phyloP scores from a whole-genome alignment of 2,888 invertebrate species.

The Biston betularia region DNA sequence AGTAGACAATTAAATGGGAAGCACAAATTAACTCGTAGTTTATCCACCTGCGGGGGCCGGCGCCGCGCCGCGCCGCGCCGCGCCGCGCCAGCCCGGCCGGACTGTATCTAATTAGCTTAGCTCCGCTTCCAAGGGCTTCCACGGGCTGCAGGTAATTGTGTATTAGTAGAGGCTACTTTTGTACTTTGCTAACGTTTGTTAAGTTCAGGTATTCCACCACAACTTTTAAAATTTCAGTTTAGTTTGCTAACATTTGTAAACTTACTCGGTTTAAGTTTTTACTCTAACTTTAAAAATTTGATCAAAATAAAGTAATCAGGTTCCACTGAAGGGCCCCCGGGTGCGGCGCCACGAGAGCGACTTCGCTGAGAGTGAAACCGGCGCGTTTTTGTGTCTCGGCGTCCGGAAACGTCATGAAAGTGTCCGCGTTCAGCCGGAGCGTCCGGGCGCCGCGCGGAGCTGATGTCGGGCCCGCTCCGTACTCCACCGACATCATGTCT shows the following conservation, averaged over 20 bases:
- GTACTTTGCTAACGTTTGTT: too few relatives aligned
- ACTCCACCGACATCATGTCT: slow-evolving; percentile 37
- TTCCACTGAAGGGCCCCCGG: neutral
- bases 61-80: neutral
- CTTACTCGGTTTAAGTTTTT: too few relatives aligned
- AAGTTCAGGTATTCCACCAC: too few relatives aligned
- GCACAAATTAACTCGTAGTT: slow-evolving; percentile 1
- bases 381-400: slow-evolving; percentile 17
- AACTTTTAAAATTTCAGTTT: too few relatives aligned
- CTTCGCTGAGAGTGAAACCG: slow-evolving; percentile 12
- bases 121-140: slow-evolving; percentile 23
- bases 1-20: neutral
- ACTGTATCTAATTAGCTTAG: slow-evolving; percentile 33
- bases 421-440: slow-evolving; percentile 13
- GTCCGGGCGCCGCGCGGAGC: slow-evolving; percentile 9
- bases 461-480: slow-evolving; percentile 9
- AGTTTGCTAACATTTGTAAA: too few relatives aligned
- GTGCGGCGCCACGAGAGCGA: slow-evolving; percentile 2
- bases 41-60: neutral
- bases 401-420: slow-evolving; percentile 29
- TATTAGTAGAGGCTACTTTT: too few relatives aligned
- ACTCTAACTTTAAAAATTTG: too few relatives aligned
- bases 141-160: neutral
- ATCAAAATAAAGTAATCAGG: slow-evolving; percentile 8
- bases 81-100: slow-evolving; percentile 2